Evolutionary conservation across 1,140 invertebrate genomes (phyloP).

Genomic region (Thaumatotibia leucotreta): DNA sequence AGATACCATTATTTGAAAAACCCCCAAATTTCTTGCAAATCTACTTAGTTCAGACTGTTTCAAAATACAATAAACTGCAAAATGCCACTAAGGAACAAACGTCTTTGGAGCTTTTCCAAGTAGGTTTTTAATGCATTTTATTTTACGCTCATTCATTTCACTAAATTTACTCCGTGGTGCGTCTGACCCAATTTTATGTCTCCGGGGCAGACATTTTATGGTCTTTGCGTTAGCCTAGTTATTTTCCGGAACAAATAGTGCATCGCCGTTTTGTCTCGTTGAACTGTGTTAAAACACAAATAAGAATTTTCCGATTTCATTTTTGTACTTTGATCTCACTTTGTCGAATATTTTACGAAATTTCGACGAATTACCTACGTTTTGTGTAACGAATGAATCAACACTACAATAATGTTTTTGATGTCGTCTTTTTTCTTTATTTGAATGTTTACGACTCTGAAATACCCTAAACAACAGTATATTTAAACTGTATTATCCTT

Average conservation of each 20-base stretch:
- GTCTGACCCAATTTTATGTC: conserved; percentile 24
- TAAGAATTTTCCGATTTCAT: too few relatives aligned
- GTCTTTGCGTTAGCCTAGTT: conserved; percentile 23
- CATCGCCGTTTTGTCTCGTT: conserved; percentile 17
- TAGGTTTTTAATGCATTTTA: conserved; percentile 18
- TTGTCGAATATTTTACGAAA: too few relatives aligned
- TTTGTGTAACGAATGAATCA: too few relatives aligned
- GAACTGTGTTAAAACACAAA: conserved; percentile 25
- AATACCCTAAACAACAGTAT: too few relatives aligned
- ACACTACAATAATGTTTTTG: too few relatives aligned
- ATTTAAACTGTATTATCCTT: too few relatives aligned
- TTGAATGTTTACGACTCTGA: too few relatives aligned
- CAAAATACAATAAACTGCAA: neutral
- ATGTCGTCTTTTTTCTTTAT: too few relatives aligned
- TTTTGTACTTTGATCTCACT: too few relatives aligned
- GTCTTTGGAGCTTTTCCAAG: conserved; percentile 11
- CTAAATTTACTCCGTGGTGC: conserved; percentile 22
- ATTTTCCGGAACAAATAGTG: conserved; percentile 31
- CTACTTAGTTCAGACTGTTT: neutral
- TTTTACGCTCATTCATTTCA: conserved; percentile 15
- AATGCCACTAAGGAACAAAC: neutral
- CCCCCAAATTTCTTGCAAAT: neutral
- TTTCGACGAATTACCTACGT: too few relatives aligned
- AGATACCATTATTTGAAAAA: neutral
- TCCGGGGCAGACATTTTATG: conserved; percentile 24